Conservation (phyloP, 2,888 invertebrate species). For the Clanis bilineata region DNA sequence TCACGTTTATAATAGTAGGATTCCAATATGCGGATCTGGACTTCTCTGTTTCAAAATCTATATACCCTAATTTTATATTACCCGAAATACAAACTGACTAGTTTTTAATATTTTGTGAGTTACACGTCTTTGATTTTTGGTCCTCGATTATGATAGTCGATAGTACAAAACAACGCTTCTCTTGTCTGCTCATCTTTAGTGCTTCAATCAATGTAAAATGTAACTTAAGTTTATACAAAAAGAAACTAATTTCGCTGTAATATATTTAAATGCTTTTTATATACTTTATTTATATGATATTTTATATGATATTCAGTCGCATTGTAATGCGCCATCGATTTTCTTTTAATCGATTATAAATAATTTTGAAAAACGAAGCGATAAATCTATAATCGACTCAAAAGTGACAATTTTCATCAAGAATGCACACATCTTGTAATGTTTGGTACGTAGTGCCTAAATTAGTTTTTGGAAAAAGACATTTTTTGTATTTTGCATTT, state of each 20-base stretch:
- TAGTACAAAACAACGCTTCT: slow-evolving; percentile 17
- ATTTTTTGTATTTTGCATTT: not conserved
- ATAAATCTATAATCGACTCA: not conserved
- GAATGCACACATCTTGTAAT: slow-evolving; percentile 2
- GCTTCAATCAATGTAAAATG: not conserved
- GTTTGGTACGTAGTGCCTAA: not conserved
- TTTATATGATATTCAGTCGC: not conserved
- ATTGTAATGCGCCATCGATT: not conserved
- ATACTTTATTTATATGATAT: not conserved
- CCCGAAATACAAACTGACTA: not conserved
- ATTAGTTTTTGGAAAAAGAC: not conserved
- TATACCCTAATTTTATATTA: no score
- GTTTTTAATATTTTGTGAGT: not conserved
- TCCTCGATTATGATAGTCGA: slow-evolving; percentile 25
- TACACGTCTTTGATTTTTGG: not conserved
- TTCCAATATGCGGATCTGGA: no score
- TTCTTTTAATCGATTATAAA: not conserved
- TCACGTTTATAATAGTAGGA: no score
- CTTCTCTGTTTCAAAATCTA: no score
- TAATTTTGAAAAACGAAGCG: not conserved
- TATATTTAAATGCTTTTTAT: not conserved
- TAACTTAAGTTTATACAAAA: not conserved
- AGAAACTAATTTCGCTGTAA: not conserved
- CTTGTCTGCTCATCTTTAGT: not conserved
- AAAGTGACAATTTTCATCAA: slow-evolving; percentile 31